Evolutionary conservation across 2,888 invertebrate species (phyloP), one percentile per base, ranked within the genome.

Genomic region (Caenorhabditis afra): DNA sequence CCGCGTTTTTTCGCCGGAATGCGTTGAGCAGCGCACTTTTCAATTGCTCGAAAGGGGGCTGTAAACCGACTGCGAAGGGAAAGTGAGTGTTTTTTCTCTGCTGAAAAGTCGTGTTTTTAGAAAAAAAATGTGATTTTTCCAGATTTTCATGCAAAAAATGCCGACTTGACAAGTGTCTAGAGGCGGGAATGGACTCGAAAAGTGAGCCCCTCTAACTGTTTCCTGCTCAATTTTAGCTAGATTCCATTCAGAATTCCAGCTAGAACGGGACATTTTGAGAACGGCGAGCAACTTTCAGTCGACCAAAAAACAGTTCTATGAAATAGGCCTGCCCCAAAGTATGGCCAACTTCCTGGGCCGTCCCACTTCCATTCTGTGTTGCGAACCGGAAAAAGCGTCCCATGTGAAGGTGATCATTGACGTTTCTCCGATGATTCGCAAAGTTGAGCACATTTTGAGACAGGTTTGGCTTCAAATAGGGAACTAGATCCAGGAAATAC

Each of bases 1-100:
- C 67, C 4, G 58, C 58, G 23, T 67, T 77, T 45, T 77, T 77
- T 37, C 39, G 76, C 37, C 41, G 29, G 14, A 59, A 59, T 18
- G 57, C 57, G 1, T 3, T 1, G 35, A 35, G 14, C 3, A 3
- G 3, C 47, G 47, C n/a, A 22, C 22, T 12, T 16, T 16, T 47
- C 18, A 16, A 47, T 3, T 55, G 55, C n/a, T n/a, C 10, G 55
- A 55, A 4, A 55, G 29, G 29, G 11, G 18, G 29, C 7, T 29
- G 29, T 7, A 3, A 7, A 29, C 29, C 1, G 37, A 22, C 14
- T 65, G 29, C 44, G 29, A 14, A 4, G 1, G 14, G 18, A 53
- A 7, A 18, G 44, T 29, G 23, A 22, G 3, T 39, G 58, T 18
- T 1, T 0, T 23, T 11, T 39, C 10, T 39, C 3, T 4, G 55